Percentiles rank a stretch among this genome's conserved stretches.
Conservation (phyloP, 2,888 invertebrate genomes). For the Willowsia nigromaculata region DNA sequence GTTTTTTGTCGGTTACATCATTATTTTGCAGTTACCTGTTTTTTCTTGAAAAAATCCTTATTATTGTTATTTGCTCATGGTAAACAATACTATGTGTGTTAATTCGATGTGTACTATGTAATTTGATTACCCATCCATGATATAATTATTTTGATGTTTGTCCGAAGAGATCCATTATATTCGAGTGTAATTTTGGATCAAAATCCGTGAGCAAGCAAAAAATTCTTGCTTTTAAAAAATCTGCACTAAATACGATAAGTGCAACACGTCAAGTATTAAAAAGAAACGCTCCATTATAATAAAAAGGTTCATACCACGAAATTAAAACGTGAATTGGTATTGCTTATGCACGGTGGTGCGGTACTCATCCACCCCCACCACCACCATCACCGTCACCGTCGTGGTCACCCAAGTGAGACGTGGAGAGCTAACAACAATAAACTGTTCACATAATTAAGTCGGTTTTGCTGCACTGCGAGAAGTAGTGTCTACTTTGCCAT, state of each 20-base stretch:
- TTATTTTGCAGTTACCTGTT: background rate
- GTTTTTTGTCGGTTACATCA: background rate
- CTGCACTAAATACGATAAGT: background rate
- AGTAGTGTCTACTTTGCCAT: background rate
- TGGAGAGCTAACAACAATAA: background rate
- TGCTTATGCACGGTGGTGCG: background rate
- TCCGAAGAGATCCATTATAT: background rate
- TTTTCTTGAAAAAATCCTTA: background rate
- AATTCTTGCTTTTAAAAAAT: background rate
- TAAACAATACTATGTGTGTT: background rate
- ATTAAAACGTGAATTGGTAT: background rate
- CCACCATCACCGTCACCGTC: background rate
- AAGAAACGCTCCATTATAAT: background rate
- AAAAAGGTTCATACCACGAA: background rate
- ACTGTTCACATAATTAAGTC: constrained; percentile 61
- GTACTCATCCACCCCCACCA: background rate
- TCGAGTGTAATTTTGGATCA: background rate
- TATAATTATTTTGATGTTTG: background rate
- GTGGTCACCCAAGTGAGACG: constrained; percentile 57
- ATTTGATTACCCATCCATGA: constrained; percentile 44
- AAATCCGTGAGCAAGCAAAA: background rate
- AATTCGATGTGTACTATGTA: background rate
- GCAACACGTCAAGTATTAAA: background rate
- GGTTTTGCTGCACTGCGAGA: background rate
- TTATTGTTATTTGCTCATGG: background rate